A percentile compares a stretch with the other conserved stretches of the same genome.
Evolutionary conservation across 2,113 vertebrate species (phyloP).

Genomic region (Myotis brandtii): DNA sequence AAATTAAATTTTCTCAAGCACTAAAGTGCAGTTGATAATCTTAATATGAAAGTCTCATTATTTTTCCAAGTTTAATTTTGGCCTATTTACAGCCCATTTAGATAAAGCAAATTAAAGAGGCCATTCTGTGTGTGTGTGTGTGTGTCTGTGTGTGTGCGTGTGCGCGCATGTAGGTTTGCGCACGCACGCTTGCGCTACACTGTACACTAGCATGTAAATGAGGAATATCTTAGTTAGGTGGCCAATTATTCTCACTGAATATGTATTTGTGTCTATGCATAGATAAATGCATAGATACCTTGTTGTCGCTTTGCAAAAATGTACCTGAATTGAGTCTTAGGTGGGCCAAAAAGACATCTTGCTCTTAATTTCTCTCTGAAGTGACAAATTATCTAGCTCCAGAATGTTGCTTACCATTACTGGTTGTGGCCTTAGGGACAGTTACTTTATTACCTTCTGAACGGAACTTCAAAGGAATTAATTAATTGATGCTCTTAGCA

Average conservation of each 20-base stretch:
- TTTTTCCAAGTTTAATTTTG: constrained; percentile 77
- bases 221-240: neutral
- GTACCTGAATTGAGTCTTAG: constrained; percentile 69
- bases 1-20: constrained; percentile 73
- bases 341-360: constrained; percentile 68
- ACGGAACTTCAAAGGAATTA: constrained; percentile 90
- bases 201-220: constrained; percentile 46
- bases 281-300: neutral
- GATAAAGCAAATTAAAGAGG: constrained; percentile 69
- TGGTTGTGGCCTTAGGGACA: constrained; percentile 87
- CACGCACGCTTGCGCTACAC: neutral
- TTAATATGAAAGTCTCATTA: constrained; percentile 70
- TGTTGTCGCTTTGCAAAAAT: constrained; percentile 75
- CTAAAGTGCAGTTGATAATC: constrained; percentile 58
- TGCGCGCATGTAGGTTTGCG: no score
- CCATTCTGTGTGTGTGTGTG: neutral
- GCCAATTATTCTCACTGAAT: constrained; percentile 15
- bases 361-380: constrained; percentile 85
- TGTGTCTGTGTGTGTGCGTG: neutral
- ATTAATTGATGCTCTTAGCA: constrained; percentile 92
- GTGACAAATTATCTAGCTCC: constrained; percentile 80
- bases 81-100: constrained; percentile 68
- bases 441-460: constrained; percentile 91
- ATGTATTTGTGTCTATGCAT: neutral
- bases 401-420: constrained; percentile 85